phyloP scores from a whole-genome alignment of 2,888 invertebrate genomes.

The Miltochrista miniata region DNA sequence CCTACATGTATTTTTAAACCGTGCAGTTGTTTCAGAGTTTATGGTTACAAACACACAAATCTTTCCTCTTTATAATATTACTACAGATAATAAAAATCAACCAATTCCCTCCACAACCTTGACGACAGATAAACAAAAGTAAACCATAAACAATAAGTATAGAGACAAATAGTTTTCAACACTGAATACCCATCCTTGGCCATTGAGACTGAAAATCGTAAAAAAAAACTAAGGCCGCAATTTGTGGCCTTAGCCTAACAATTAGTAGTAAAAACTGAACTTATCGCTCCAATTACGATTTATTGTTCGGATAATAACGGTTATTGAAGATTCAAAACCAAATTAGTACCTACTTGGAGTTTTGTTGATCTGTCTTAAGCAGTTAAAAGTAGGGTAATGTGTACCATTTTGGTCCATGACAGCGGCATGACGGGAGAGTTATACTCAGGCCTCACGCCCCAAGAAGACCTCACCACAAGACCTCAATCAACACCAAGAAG shows the following conservation, averaged over 20 bases:
- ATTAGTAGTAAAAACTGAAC: conserved; percentile 34
- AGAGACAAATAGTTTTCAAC: conserved; percentile 15
- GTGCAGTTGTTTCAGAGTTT: no score
- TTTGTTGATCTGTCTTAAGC: no score
- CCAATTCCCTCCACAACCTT: conserved; percentile 1
- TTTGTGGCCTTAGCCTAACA: conserved; percentile 24
- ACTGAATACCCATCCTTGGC: conserved; percentile 31
- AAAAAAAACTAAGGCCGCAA: conserved; percentile 30
- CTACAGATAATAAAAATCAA: background rate
- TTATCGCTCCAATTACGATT: conserved; percentile 36
- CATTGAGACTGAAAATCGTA: conserved; percentile 30
- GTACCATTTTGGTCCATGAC: no score
- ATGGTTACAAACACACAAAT: no score
- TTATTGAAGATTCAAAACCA: conserved; percentile 27
- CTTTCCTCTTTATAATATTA: no score
- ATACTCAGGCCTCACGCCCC: no score
- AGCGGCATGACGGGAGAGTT: no score
- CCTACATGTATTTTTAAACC: no score
- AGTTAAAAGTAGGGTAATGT: no score
- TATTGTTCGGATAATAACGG: conserved; percentile 23
- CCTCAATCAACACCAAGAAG: no score
- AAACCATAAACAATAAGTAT: conserved; percentile 16
- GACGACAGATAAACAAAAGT: conserved; percentile 13
- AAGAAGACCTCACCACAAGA: no score
- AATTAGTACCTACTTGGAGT: background rate